Percentiles rank a stretch among this genome's conserved stretches.
phyloP scores from a whole-genome alignment of 2,113 vertebrate species.

The Lontra canadensis region DNA sequence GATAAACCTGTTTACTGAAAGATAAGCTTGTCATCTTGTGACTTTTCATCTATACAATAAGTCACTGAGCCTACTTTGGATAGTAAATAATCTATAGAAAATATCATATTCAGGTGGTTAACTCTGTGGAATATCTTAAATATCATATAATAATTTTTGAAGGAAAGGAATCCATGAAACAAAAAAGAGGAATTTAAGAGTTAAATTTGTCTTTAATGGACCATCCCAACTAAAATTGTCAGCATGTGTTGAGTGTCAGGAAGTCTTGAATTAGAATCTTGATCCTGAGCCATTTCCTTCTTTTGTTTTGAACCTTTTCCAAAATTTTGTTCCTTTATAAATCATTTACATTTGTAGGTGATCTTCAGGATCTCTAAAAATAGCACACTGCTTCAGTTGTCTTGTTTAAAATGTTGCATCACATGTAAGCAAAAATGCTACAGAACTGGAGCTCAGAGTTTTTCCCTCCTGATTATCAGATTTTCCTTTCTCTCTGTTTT shows the following conservation, averaged over 20 bases:
- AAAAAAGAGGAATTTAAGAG: not conserved
- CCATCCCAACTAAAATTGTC: not conserved
- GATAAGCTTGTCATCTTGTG: not conserved
- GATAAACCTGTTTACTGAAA: not conserved
- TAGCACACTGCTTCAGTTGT: not conserved
- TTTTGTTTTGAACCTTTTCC: constrained; percentile 37
- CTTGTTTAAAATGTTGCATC: not conserved
- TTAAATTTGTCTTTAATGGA: not conserved
- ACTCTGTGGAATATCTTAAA: not conserved
- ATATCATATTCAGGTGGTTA: not conserved
- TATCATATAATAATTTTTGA: constrained; percentile 16
- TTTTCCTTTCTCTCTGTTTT: not conserved
- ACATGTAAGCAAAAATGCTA: not conserved
- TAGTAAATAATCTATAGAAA: constrained; percentile 18
- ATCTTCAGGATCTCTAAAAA: not conserved
- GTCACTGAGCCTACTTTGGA: not conserved
- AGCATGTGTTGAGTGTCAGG: not conserved
- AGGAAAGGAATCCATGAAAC: not conserved
- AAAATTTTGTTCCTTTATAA: constrained; percentile 47
- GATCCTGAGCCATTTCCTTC: constrained; percentile 30
- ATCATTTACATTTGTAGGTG: constrained; percentile 47
- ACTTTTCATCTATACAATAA: constrained; percentile 27
- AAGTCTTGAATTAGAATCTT: constrained; percentile 37
- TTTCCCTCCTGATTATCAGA: not conserved
- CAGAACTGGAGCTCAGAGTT: not conserved